A percentile compares a stretch with the other conserved stretches of the same genome.
Conservation (phyloP, 2,113 vertebrate species). For the Paracanthobrama guichenoti region DNA sequence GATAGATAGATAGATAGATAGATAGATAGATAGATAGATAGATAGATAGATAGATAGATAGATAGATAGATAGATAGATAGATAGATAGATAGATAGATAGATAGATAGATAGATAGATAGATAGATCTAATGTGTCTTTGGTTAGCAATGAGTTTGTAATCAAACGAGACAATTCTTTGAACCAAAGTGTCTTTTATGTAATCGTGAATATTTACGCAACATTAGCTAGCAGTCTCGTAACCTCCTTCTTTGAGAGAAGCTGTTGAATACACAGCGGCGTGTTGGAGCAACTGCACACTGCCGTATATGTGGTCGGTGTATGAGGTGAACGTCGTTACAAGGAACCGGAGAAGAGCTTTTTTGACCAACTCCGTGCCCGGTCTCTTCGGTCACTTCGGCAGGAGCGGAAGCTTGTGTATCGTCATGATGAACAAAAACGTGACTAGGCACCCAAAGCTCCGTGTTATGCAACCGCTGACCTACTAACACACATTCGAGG, state of each 20-base stretch:
- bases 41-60: not conserved
- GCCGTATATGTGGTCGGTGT: not conserved
- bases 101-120: not conserved
- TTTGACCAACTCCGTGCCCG: not conserved
- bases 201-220: slow-evolving; percentile 34
- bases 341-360: not conserved
- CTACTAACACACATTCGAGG: slow-evolving; percentile 83
- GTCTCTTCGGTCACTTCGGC: not conserved
- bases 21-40: not conserved
- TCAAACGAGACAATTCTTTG: not conserved
- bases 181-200: not conserved
- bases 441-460: slow-evolving; percentile 77
- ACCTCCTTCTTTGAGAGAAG: not conserved
- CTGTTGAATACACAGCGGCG: not conserved
- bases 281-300: not conserved
- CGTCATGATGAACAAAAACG: slow-evolving; percentile 67
- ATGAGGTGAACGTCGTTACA: not conserved
- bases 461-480: slow-evolving; percentile 83
- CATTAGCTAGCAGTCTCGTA: slow-evolving; percentile 4
- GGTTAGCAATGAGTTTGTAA: not conserved
- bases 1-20: too few species aligned
- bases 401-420: not conserved
- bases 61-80: not conserved
- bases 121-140: not conserved
- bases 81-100: not conserved